Conservation (phyloP, 2,113 vertebrate genomes). For the Bungarus multicinctus region DNA sequence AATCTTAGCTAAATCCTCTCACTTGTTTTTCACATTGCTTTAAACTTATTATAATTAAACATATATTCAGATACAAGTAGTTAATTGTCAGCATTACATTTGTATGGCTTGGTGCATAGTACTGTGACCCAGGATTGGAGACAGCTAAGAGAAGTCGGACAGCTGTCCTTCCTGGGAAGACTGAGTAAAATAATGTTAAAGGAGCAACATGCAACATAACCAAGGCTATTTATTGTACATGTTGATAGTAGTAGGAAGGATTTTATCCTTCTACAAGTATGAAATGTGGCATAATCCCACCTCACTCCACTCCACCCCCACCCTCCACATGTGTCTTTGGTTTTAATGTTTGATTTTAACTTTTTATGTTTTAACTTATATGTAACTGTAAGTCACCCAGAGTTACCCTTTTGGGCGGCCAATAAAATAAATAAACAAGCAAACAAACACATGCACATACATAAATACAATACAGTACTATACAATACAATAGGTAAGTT, state of each 20-base stretch:
- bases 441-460: no score
- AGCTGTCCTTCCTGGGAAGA: not conserved
- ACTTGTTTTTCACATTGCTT: not conserved
- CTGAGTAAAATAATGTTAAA: not conserved
- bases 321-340: no score
- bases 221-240: not conserved
- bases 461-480: no score
- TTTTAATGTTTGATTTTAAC: no score
- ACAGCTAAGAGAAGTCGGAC: not conserved
- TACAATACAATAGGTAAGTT: not conserved
- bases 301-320: no score
- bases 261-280: not conserved
- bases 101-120: not conserved
- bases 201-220: not conserved
- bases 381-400: no score
- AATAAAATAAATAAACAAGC: no score
- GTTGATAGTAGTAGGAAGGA: not conserved
- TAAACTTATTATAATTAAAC: not conserved
- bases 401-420: no score
- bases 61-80: not conserved
- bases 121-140: not conserved
- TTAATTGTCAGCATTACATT: not conserved
- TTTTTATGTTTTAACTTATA: no score
- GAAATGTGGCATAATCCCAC: not conserved
- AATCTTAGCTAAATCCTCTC: not conserved